Evolutionary conservation across 2,113 vertebrate species (phyloP).

Genomic region (Bufo gargarizans): DNA sequence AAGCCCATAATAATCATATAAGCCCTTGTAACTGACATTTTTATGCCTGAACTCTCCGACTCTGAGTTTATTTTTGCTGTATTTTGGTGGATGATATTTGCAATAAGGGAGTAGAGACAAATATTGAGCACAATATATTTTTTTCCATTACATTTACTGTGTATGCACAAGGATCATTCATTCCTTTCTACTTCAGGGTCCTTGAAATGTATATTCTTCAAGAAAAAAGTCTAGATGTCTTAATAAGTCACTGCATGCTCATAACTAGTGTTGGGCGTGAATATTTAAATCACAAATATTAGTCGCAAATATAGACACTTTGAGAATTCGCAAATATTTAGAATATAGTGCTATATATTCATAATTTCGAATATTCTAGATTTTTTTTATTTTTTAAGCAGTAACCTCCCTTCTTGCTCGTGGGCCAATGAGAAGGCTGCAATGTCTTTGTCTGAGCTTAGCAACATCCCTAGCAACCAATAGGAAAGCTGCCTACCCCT

Average conservation of each 20-base stretch:
- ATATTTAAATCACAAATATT: too few relatives aligned
- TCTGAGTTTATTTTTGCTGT: neutral
- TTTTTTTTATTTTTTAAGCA: too few relatives aligned
- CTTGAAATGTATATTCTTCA: slow-evolving; percentile 27
- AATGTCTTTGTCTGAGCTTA: too few relatives aligned
- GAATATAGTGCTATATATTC: too few relatives aligned
- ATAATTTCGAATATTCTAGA: too few relatives aligned
- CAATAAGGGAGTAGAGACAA: neutral
- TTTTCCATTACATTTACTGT: neutral
- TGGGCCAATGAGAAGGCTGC: too few relatives aligned
- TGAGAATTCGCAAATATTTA: too few relatives aligned
- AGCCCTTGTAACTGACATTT: neutral
- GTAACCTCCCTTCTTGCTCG: too few relatives aligned
- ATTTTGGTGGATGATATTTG: neutral
- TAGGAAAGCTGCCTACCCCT: too few relatives aligned
- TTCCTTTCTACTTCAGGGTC: neutral
- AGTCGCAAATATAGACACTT: too few relatives aligned
- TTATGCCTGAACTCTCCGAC: neutral
- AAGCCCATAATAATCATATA: neutral
- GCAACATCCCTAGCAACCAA: too few relatives aligned
- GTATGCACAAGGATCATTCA: neutral
- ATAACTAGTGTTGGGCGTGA: too few relatives aligned
- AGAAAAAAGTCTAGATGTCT: neutral
- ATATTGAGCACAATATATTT: neutral
- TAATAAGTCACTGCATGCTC: neutral